Conservation (phyloP, 2,113 vertebrate genomes). For the Cyprinodon tularosa region DNA sequence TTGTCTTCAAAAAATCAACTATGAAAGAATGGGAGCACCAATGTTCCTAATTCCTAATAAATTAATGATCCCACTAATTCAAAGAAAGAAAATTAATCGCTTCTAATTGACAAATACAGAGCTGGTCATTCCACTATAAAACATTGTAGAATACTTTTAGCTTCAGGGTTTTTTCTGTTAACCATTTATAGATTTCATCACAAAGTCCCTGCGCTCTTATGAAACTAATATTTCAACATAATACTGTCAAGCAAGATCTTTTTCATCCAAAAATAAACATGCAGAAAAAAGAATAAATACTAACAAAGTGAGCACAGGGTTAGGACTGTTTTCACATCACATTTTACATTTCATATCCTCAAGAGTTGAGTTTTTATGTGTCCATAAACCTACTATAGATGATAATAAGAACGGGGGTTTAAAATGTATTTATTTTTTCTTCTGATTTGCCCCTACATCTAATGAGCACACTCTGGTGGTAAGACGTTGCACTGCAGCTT, state of each 20-base stretch:
- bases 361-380: slow-evolving; percentile 10
- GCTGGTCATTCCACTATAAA: background rate
- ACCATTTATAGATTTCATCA: background rate
- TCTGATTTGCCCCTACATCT: slow-evolving; percentile 6
- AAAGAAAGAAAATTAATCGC: background rate
- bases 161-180: background rate
- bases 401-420: background rate
- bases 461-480: slow-evolving; percentile 62
- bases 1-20: background rate
- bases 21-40: background rate
- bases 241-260: background rate
- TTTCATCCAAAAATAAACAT: slow-evolving; percentile 35
- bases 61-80: background rate
- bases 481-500: slow-evolving; percentile 24
- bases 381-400: background rate
- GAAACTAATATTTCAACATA: slow-evolving; percentile 15
- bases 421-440: background rate
- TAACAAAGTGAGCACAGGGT: slow-evolving; percentile 4
- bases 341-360: slow-evolving; percentile 3
- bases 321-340: slow-evolving; percentile 33
- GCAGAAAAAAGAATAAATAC: slow-evolving; percentile 36
- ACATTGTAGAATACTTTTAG: background rate
- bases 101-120: background rate
- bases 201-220: background rate
- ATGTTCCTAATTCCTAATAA: background rate